These are phyloP conservation scores for Sturnus vulgaris DNA, from an alignment of 2,113 vertebrate species.

Conservation along the genomic window DNA sequence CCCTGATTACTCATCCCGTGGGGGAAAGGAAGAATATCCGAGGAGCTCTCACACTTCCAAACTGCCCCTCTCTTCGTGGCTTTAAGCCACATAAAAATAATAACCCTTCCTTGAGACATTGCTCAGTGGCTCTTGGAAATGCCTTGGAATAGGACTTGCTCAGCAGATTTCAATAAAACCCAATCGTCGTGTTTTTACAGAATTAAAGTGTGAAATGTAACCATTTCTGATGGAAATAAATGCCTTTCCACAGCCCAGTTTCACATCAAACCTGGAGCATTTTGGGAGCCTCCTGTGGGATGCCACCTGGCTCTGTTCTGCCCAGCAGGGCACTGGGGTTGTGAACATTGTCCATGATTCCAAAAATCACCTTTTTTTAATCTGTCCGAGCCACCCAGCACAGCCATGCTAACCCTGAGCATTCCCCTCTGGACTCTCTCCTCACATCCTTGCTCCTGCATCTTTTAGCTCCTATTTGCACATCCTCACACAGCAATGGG, in stretches of 20 bases:
- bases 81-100: not conserved
- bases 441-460: not conserved
- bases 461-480: not conserved
- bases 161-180: not conserved
- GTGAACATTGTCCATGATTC: not conserved
- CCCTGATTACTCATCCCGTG: not conserved
- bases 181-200: not conserved
- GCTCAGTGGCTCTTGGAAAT: conserved; percentile 30
- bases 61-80: not conserved
- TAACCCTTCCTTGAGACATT: not conserved
- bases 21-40: not conserved
- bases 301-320: conserved; percentile 23
- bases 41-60: not conserved
- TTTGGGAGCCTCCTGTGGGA: not conserved
- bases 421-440: not conserved
- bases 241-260: not conserved
- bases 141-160: not conserved
- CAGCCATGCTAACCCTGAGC: not conserved
- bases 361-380: not conserved
- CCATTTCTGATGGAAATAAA: conserved; percentile 6
- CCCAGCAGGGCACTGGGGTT: not conserved
- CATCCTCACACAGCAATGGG: not conserved
- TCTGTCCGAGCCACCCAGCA: not conserved
- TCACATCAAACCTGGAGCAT: not conserved
- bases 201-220: conserved; percentile 31